Conservation (phyloP, 1,140 invertebrate species). For the Babylonia areolata region DNA sequence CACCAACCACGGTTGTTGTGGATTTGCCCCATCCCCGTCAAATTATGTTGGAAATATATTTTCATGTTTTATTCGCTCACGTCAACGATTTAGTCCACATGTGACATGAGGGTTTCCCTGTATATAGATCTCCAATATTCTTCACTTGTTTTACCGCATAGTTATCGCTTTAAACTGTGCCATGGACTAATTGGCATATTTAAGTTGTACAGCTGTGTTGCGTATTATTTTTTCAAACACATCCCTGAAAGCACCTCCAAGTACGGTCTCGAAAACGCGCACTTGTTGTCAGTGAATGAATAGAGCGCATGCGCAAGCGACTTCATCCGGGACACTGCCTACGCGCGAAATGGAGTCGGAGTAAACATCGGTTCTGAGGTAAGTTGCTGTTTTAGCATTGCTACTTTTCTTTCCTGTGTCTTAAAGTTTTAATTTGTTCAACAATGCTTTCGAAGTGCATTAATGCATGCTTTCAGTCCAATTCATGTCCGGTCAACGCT, state of each 20-base stretch:
- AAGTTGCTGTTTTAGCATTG: conserved; percentile 30
- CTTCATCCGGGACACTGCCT: conserved; percentile 48
- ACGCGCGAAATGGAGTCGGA: conserved; percentile 56
- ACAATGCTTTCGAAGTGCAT: neutral
- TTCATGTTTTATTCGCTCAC: too few species aligned
- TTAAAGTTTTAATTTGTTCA: conserved; percentile 1
- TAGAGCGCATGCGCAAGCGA: conserved; percentile 45
- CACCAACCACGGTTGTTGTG: too few species aligned
- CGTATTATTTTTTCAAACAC: neutral
- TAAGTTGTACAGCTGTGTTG: neutral
- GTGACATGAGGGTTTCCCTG: neutral
- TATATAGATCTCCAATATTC: neutral
- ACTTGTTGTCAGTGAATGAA: conserved; percentile 37
- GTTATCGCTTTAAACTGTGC: too few species aligned
- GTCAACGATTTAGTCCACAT: too few species aligned
- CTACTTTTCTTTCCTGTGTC: neutral
- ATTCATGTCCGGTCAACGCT: neutral
- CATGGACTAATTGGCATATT: neutral
- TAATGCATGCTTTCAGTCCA: neutral
- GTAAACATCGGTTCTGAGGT: conserved; percentile 48
- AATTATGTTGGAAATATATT: too few species aligned
- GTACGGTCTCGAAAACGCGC: conserved; percentile 18
- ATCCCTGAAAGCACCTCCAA: conserved; percentile 22
- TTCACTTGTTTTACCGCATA: neutral
- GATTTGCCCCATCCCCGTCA: too few species aligned